These are phyloP conservation scores for Baronia brevicornis DNA, from an alignment of 2,888 invertebrate species.

Conservation along the genomic window DNA sequence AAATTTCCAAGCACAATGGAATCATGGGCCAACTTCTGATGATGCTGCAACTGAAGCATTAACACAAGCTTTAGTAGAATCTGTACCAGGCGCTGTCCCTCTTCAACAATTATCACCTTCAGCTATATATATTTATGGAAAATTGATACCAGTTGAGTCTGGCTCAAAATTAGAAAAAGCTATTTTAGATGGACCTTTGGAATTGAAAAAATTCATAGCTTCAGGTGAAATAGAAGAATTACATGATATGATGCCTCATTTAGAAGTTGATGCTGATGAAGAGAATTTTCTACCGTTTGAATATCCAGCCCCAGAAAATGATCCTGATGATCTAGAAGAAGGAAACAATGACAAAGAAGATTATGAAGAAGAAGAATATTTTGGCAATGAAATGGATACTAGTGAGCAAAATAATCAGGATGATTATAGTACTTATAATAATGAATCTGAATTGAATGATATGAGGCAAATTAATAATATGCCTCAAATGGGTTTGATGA, in stretches of 20 bases:
- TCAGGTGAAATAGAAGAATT: conserved; percentile 89
- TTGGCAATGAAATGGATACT: conserved; percentile 57
- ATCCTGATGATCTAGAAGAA: conserved; percentile 37
- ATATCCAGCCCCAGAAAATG: conserved; percentile 51
- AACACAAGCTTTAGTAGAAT: conserved; percentile 82
- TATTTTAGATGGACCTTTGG: conserved; percentile 84
- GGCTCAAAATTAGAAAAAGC: conserved; percentile 85
- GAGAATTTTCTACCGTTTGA: conserved; percentile 62
- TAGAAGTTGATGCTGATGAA: conserved; percentile 77
- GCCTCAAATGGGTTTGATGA: conserved; percentile 29
- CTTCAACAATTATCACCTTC: conserved; percentile 85
- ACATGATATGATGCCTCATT: conserved; percentile 83
- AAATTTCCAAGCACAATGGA: conserved; percentile 98
- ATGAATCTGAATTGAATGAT: conserved; percentile 46
- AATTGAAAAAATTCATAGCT: conserved; percentile 84
- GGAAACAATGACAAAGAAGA: conserved; percentile 47
- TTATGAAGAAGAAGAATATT: conserved; percentile 42
- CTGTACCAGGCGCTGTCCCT: conserved; percentile 86
- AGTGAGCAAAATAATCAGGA: conserved; percentile 57
- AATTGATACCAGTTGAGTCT: conserved; percentile 84
- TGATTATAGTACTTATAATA: conserved; percentile 46
- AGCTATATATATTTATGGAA: conserved; percentile 89
- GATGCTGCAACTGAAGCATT: conserved; percentile 77
- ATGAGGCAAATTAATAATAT: conserved; percentile 33
- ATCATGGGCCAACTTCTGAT: conserved; percentile 79